Evolutionary conservation across 2,888 invertebrate species (phyloP).

Genomic region (Trissolcus japonicus): DNA sequence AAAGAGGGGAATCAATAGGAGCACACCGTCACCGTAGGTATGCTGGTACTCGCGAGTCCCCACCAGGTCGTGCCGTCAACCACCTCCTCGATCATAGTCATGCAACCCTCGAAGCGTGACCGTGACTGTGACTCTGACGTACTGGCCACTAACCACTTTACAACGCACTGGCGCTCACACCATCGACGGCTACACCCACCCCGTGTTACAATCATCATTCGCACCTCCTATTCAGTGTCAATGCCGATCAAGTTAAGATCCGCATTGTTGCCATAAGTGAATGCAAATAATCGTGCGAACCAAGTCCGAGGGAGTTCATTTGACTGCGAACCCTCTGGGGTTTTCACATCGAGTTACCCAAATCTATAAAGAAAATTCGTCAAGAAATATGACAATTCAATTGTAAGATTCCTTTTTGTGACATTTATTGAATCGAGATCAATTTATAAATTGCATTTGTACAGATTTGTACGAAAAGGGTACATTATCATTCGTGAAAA

Average conservation of each 20-base stretch:
- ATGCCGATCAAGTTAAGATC: slow-evolving; percentile 2
- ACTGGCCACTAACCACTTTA: slow-evolving; percentile 5
- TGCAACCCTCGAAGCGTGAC: slow-evolving; percentile 72
- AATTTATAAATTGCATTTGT: too few species aligned
- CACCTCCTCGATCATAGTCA: slow-evolving; percentile 55
- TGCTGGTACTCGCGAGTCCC: slow-evolving; percentile 36
- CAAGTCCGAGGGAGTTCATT: too few species aligned
- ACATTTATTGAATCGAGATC: too few species aligned
- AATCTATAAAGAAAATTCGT: too few species aligned
- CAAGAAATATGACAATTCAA: too few species aligned
- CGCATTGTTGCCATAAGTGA: neutral
- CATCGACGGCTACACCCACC: slow-evolving; percentile 15
- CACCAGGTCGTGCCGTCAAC: slow-evolving; percentile 52
- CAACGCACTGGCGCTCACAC: too few species aligned
- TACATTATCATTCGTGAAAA: too few species aligned
- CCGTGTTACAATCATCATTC: slow-evolving; percentile 13
- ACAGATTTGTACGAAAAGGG: too few species aligned
- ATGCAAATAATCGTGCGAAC: slow-evolving; percentile 1
- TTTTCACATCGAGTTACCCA: too few species aligned
- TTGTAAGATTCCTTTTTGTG: too few species aligned
- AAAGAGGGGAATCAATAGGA: slow-evolving; percentile 65
- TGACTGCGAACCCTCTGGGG: too few species aligned
- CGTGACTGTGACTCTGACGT: slow-evolving; percentile 72
- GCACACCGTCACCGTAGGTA: slow-evolving; percentile 39
- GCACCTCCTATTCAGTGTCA: slow-evolving; percentile 8